Evolutionary conservation across 64 coral and sea anemone species (phyloP), one percentile per base, ranked within the genome.

Genomic region (Dendronephthya gigantea): DNA sequence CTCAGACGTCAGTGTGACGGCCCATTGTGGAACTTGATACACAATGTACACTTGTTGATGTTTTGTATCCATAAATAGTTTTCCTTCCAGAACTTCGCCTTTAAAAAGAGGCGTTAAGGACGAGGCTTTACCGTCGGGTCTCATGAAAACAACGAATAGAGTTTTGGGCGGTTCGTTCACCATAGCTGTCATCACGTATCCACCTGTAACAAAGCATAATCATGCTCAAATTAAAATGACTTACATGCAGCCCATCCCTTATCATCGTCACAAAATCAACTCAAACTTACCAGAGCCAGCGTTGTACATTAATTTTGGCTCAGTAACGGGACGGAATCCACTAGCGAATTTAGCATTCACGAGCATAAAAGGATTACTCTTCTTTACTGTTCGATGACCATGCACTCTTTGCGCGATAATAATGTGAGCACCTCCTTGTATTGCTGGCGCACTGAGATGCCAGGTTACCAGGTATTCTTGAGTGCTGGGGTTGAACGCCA

Each of bases 271-370:
- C n/a, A n/a, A n/a, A n/a, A n/a, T n/a, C n/a, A n/a, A n/a, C n/a
- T 58, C 22, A 3, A 2, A 58, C 69, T 32, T 33, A 79, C 72
- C 72, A 36, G 27, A 28, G 9, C 72, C 72, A 9, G 72, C 17
- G 17, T 79, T 79, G 72, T 79, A 79, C 13, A 79, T 79, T 29
- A 79, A 79, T 19, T 79, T 79, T 79, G 72, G 72, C 15, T 79
- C 36, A 12, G 13, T 5, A 29, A 39, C 17, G 72, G 31, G 9
- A 34, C 19, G 37, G 36, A 39, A 36, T 15, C 36, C 36, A 36
- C 7, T 39, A 0, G 34, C 22, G 10, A 29, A 15, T 37, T 2
- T 79, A 33, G 15, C 72, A 7, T 39, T 34, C 2, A 79, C 19
- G 12, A 79, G 2, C 29, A 79, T 6, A 7, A 4, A 79, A 34